Evolutionary conservation across 2,113 vertebrate species (phyloP).

Genomic region (Crypturellus undulatus): DNA sequence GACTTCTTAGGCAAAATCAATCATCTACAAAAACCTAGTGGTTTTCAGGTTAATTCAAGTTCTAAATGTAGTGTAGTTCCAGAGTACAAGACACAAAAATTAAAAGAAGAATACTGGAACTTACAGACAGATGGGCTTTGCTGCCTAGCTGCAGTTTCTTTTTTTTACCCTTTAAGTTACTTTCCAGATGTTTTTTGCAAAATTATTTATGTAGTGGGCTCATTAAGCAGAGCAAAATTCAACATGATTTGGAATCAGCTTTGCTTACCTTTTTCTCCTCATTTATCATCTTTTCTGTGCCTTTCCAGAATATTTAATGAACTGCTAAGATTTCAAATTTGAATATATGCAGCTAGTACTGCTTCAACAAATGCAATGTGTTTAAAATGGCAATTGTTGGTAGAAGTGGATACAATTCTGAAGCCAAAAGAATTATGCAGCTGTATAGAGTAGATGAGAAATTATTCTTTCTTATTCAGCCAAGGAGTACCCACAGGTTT

Average conservation of each 20-base stretch:
- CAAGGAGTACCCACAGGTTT: background rate
- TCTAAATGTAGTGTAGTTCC: background rate
- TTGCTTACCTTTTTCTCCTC: background rate
- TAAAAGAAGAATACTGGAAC: background rate
- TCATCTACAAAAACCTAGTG: conserved; percentile 19
- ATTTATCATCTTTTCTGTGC: background rate
- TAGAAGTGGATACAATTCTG: background rate
- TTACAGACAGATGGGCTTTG: background rate
- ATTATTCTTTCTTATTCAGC: background rate
- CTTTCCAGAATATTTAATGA: background rate
- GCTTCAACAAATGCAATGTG: background rate
- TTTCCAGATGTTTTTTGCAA: background rate
- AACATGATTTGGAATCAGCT: background rate
- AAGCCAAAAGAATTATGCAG: background rate
- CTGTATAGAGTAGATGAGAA: background rate
- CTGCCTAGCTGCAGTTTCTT: background rate
- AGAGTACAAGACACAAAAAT: conserved; percentile 7
- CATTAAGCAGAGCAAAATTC: background rate
- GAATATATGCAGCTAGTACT: background rate
- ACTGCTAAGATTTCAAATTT: background rate
- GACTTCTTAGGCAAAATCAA: background rate
- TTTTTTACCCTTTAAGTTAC: background rate
- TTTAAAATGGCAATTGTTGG: background rate
- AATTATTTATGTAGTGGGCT: background rate
- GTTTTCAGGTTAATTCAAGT: conserved; percentile 17